Percentiles rank a stretch among this genome's conserved stretches.
These are phyloP conservation scores for Lepidocolaptes lacrymiger DNA, from an alignment of 2,797 vertebrate genomes.

Conservation along the genomic window DNA sequence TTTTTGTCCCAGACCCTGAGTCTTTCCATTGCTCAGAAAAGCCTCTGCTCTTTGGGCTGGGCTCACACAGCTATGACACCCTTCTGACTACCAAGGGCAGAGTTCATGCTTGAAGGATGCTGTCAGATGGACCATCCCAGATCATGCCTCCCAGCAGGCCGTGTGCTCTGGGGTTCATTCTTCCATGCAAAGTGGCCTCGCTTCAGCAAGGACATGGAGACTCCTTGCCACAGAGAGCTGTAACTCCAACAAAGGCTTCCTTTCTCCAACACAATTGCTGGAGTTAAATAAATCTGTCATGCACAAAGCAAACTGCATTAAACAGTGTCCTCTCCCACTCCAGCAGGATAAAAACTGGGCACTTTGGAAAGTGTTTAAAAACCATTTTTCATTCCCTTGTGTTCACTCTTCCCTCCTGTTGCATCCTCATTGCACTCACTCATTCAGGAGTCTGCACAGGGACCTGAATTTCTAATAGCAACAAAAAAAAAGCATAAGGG, in stretches of 20 bases:
- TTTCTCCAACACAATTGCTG: background rate
- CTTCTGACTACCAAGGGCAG: background rate
- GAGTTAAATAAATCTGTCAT: slow-evolving; percentile 45
- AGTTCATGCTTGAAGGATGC: background rate
- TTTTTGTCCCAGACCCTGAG: background rate
- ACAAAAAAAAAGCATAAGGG: background rate
- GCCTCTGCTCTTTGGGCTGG: background rate
- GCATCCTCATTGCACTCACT: background rate
- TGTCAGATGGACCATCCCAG: background rate
- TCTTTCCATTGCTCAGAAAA: background rate
- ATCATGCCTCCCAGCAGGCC: background rate
- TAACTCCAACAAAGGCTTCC: slow-evolving; percentile 25
- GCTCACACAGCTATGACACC: background rate
- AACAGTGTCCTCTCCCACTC: background rate
- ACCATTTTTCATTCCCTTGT: slow-evolving; percentile 36
- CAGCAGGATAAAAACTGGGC: background rate
- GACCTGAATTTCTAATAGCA: slow-evolving; percentile 20
- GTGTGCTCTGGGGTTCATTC: background rate
- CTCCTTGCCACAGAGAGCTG: background rate
- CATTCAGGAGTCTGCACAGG: background rate
- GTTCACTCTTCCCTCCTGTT: slow-evolving; percentile 22
- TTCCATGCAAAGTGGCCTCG: background rate
- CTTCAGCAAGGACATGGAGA: background rate
- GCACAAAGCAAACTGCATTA: background rate
- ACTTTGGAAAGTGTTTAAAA: slow-evolving; percentile 20